Base-by-base conservation (phyloP, 2,888 invertebrate species). In the Archips xylosteana region DNA sequence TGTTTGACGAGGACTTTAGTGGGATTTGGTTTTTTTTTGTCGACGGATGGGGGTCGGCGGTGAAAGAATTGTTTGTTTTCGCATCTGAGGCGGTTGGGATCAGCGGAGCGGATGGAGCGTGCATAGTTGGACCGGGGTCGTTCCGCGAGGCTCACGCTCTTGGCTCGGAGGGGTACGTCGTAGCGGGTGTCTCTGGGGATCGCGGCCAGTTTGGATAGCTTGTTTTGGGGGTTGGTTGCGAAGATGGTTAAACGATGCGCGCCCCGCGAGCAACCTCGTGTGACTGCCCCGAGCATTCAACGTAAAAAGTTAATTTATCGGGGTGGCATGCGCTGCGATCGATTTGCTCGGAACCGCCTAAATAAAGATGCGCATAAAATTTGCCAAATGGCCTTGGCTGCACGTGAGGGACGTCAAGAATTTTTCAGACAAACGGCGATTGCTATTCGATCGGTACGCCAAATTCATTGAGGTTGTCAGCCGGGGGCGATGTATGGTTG, bases 251-350 rank as follows among this genome's bases (percentile, higher is more conserved):
- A 72, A 45, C 32, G 68, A 60, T 57, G 73, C 73, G 69, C 85
- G 83, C 78, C 79, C 78, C 77, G 79, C 80, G 80, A 83, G 81
- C 81, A 76, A 81, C 78, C 83, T 80, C 84, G 86, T 86, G 82
- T 84, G 89, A 89, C 91, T 89, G 88, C 84, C 77, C 79, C 82
- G 79, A 87, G 76, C 80, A 88, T 85, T 83, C 85, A 86, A 82
- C 87, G 87, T 88, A 92, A 92, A 93, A 93, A 94, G 91, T 92
- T 65, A 90, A 92, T 90, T 91, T 90, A 92, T 92, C 85, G 90
- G 79, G 81, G 85, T 92, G 77, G 92, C 93, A 93, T 94, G 93
- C 85, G 82, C 85, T 75, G 79, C 87, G 88, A 93, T 94, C 94
- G 92, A 93, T 93, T 87, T 82, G 77, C 82, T 82, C 81, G 82